Base-by-base conservation (phyloP, 2,113 vertebrate genomes). In the Rhinogobius similis region DNA sequence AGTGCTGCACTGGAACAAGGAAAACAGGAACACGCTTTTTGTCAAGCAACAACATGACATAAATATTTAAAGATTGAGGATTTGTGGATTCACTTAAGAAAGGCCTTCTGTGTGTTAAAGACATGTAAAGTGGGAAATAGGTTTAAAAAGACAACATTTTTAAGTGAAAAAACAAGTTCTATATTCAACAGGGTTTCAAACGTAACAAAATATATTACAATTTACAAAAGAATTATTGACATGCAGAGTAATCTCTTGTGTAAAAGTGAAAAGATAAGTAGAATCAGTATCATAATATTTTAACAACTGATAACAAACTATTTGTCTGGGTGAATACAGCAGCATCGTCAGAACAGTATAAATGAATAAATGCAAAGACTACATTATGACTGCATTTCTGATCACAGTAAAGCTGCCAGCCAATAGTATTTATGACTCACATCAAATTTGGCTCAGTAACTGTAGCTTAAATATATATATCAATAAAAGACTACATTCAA, bases 51-150 rank as follows among this genome's bases (percentile, higher is more conserved):
- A 56, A 64, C n/a, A 55, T 41, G 62, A 11, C 14, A 52, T 32
- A 21, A 5, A 70, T 70, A 43, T 78, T 68, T 66, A 65, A 74
- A 73, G 41, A 55, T 68, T 66, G 63, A 74, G 72, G 41, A 55
- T 38, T 43, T 23, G 10, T 58, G 24, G 26, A 18, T 58, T 58
- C 26, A 18, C 53, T 26, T 13, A 56, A 56, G 53, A 53, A 24
- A 53, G 1, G 14, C 53, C 12, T 24, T 23, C 53, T 29, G 1
- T 56, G 12, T 12, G 23, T 58, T 58, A 14, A 58, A 58, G 24
- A 26, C 11, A 14, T 18, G 23, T 58, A 16, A 58, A 8, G 0
- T 58, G 55, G 24, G 24, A 58, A 26, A 58, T 18, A 11, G 2
- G 2, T 4, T 12, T 5, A 24, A 24, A 53, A 53, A 53, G 23